Evolutionary conservation across 2,797 vertebrate genomes (phyloP), one percentile per base, ranked within the genome.

Genomic region (Aeoliscus strigatus): DNA sequence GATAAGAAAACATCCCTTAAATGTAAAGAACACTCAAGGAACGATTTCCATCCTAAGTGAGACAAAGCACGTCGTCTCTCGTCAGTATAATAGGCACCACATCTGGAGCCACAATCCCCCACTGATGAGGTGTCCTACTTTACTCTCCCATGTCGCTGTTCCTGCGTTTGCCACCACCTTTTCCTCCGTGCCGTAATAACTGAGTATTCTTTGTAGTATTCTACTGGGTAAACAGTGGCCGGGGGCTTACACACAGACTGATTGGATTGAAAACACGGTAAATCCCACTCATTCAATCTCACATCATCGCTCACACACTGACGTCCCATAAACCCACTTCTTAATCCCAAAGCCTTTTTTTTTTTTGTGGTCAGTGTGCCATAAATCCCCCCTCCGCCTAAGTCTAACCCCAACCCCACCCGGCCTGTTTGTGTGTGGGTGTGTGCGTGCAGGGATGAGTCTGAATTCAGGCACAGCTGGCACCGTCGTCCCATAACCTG

Each of bases 271-370:
- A 86, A 86, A 78, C 71, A 68, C 17, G 5, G 27, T 64, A 87
- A 90, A 89, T 87, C 85, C 85, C 81, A 85, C 50, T 44, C 61
- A 56, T 78, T 74, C 67, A 80, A 70, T 84, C 79, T 83, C 75
- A 42, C 65, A 73, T 77, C 64, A 70, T 58, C 53, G 44, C 53
- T 41, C 30, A 59, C 61, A 57, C 68, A 58, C 59, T 48, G 41
- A 57, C 65, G 76, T 33, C 77, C 85, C 80, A 87, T 78, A 88
- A 88, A 86, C 82, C 89, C 76, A 82, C 60, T 86, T 84, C 71
- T 82, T 88, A 89, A 88, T 86, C 86, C 77, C 51, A 85, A 86
- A 85, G 79, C 83, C 66, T 58, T 84, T 34, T 44, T 42, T 42
- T 26, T 73, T 79, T 48, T 57, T 61, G 50, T 79, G 64, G 72